Percentiles rank a stretch among this genome's conserved stretches.
phyloP scores from a whole-genome alignment of 2,888 invertebrate species.

The Cactoblastis cactorum region DNA sequence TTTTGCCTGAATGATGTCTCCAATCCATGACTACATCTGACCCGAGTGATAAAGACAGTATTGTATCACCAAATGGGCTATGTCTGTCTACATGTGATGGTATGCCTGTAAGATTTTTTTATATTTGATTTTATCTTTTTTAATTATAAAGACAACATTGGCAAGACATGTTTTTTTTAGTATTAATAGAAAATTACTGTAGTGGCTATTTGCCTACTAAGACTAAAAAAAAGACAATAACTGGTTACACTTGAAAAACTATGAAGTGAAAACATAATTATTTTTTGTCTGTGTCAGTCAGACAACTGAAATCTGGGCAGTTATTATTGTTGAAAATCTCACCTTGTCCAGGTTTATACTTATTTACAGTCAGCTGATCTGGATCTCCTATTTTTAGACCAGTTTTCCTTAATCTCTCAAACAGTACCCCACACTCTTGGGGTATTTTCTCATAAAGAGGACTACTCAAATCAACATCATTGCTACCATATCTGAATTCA shows the following conservation, averaged over 20 bases:
- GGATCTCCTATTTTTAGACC: constrained; percentile 72
- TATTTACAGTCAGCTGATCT: constrained; percentile 92
- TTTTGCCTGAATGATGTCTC: constrained; percentile 79
- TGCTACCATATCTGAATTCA: constrained; percentile 92
- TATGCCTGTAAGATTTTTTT: constrained; percentile 82
- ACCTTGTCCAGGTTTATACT: constrained; percentile 92
- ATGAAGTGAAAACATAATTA: too few relatives aligned
- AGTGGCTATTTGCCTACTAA: too few relatives aligned
- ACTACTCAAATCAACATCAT: constrained; percentile 87
- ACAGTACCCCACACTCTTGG: constrained; percentile 81
- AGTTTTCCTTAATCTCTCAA: constrained; percentile 73
- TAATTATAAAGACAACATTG: too few relatives aligned
- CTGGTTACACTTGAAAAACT: too few relatives aligned
- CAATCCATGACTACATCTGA: constrained; percentile 95
- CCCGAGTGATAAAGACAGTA: constrained; percentile 91
- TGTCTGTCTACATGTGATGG: constrained; percentile 97
- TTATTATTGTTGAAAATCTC: too few relatives aligned
- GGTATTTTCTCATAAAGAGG: constrained; percentile 87
- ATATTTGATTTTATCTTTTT: not conserved
- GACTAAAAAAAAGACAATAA: too few relatives aligned
- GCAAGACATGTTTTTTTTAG: too few relatives aligned
- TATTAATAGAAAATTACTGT: too few relatives aligned
- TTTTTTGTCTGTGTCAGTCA: too few relatives aligned
- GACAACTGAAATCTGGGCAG: too few relatives aligned
- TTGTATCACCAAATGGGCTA: constrained; percentile 93